A percentile compares a stretch with the other conserved stretches of the same genome.
phyloP scores from a whole-genome alignment of 1,140 invertebrate species.

The Drosophila baimaii region DNA sequence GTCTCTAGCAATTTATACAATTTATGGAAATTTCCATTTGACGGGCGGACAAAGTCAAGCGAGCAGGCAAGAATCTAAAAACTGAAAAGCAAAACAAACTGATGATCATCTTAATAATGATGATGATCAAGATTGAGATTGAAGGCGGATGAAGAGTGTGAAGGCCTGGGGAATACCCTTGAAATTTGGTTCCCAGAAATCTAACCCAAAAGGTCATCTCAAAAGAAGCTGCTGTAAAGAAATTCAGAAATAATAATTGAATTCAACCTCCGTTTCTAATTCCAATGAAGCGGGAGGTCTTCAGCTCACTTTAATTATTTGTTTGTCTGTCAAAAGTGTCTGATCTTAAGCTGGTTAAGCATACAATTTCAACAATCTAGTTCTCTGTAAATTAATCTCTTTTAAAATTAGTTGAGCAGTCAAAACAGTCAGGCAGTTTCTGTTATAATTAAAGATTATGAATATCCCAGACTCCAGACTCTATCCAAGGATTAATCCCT shows the following conservation, averaged over 20 bases:
- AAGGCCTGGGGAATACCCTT: slow-evolving; percentile 24
- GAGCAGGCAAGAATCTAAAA: slow-evolving; percentile 14
- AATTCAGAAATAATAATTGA: slow-evolving; percentile 28
- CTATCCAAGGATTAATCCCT: neutral
- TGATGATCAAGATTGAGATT: slow-evolving; percentile 24
- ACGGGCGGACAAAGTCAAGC: slow-evolving; percentile 17
- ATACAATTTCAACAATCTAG: neutral
- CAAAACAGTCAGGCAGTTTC: neutral
- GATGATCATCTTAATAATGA: slow-evolving; percentile 29
- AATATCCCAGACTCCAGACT: neutral
- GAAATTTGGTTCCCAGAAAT: slow-evolving; percentile 22
- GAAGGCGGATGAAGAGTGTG: slow-evolving; percentile 9
- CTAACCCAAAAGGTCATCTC: neutral
- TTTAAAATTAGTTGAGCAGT: neutral
- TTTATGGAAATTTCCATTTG: slow-evolving; percentile 62
- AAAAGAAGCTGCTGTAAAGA: slow-evolving; percentile 6
- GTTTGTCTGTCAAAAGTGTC: slow-evolving; percentile 3
- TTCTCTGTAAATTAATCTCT: neutral
- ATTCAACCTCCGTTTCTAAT: neutral
- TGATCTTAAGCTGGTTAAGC: neutral
- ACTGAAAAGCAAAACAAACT: slow-evolving; percentile 7
- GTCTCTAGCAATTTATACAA: slow-evolving; percentile 40
- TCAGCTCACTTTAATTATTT: neutral
- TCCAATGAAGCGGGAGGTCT: neutral
- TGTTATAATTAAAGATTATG: neutral